These are phyloP conservation scores for Phocides pigmalion DNA, from an alignment of 1,140 invertebrate genomes.

Conservation along the genomic window DNA sequence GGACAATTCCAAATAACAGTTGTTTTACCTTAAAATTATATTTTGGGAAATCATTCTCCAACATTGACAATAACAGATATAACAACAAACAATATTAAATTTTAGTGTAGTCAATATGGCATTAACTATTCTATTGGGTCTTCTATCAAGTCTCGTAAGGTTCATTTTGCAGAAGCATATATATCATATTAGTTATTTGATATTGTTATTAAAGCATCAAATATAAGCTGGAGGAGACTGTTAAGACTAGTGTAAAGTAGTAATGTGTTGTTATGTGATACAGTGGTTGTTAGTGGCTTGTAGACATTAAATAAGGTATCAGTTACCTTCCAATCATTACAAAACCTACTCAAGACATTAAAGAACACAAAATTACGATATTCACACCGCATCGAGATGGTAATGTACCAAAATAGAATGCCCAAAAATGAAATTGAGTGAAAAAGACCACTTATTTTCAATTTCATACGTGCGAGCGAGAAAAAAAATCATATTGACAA, in stretches of 20 bases:
- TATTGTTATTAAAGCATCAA: constrained; percentile 28
- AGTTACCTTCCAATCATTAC: constrained; percentile 67
- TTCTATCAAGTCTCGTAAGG: neutral
- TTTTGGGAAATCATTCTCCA: neutral
- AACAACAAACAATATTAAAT: neutral
- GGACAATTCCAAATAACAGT: too few relatives aligned
- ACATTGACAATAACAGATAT: neutral
- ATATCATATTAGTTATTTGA: constrained; percentile 21
- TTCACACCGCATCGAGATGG: constrained; percentile 77
- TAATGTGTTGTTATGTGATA: neutral
- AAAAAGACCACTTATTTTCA: constrained; percentile 63
- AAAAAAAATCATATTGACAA: constrained; percentile 72
- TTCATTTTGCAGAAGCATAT: constrained; percentile 6
- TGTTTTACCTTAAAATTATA: neutral
- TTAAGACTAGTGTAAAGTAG: constrained; percentile 6
- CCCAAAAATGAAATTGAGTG: constrained; percentile 77
- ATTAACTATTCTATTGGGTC: neutral
- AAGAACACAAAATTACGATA: constrained; percentile 77
- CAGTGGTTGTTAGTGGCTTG: constrained; percentile 17
- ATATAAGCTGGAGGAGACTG: constrained; percentile 14
- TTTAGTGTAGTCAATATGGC: neutral
- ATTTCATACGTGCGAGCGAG: constrained; percentile 55
- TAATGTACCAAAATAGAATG: constrained; percentile 83
- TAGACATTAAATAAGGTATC: constrained; percentile 40
- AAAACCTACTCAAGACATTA: constrained; percentile 60